Conservation (phyloP, 2,113 vertebrate species). For the Psittacara wagleri region DNA sequence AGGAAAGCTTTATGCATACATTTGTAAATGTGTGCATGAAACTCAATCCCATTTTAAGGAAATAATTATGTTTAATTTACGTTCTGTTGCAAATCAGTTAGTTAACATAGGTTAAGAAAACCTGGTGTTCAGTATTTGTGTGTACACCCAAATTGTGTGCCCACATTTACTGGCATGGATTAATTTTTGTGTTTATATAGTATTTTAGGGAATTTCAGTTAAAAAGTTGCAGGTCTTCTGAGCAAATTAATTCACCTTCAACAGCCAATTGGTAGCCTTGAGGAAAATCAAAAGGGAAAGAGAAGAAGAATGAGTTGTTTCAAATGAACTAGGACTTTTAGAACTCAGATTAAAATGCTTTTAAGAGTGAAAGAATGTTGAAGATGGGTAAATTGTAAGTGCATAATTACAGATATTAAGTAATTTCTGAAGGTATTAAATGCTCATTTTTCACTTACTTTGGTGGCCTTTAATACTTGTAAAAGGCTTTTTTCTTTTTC, state of each 20-base stretch:
- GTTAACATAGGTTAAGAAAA: background rate
- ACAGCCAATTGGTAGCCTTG: background rate
- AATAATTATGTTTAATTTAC: background rate
- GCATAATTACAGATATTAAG: background rate
- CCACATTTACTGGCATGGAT: background rate
- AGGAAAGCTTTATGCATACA: background rate
- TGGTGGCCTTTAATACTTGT: background rate
- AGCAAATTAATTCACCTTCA: background rate
- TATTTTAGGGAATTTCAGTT: background rate
- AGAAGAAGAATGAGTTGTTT: background rate
- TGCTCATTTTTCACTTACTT: background rate
- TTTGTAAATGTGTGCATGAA: background rate
- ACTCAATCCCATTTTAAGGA: background rate
- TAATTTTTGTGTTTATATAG: background rate
- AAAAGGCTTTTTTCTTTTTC: background rate
- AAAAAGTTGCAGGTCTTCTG: background rate
- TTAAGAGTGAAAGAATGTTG: background rate
- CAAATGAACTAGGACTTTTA: background rate
- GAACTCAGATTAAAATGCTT: background rate
- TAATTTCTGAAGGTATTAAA: background rate
- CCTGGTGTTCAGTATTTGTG: background rate
- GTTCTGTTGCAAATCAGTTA: background rate
- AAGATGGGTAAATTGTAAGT: background rate
- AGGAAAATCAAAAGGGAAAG: background rate
- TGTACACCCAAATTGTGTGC: background rate